Evolutionary conservation across 1,140 invertebrate genomes (phyloP).

Genomic region (Lordiphosa mommai): DNA sequence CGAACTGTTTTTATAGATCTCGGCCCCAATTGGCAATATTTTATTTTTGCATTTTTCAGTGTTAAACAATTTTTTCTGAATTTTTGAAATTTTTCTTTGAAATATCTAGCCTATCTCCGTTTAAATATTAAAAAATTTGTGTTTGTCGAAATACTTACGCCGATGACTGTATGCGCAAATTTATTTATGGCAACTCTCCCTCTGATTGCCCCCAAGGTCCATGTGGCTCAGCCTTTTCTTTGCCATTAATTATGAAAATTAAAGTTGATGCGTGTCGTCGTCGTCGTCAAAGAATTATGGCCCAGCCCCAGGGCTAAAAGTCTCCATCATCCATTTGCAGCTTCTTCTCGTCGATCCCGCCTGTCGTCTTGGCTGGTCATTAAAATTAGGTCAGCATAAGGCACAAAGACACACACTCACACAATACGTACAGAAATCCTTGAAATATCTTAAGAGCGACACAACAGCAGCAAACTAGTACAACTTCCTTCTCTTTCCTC

Average conservation of each 20-base stretch:
- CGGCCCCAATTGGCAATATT: no score
- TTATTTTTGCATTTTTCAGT: no score
- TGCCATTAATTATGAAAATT: constrained; percentile 74
- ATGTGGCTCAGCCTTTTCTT: constrained; percentile 17
- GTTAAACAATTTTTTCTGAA: no score
- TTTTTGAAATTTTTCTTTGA: no score
- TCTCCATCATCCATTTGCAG: constrained; percentile 4
- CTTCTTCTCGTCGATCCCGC: constrained; percentile 3
- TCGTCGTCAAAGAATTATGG: constrained; percentile 51
- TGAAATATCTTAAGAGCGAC: constrained; percentile 20
- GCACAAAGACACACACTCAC: constrained; percentile 12
- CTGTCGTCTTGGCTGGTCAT: constrained; percentile 39
- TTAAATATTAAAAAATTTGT: no score
- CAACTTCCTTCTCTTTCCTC: constrained; percentile 22
- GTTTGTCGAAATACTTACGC: no score
- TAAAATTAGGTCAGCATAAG: constrained; percentile 67
- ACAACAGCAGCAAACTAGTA: constrained; percentile 53
- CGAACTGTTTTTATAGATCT: no score
- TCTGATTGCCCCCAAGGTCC: constrained; percentile 10
- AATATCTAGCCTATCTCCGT: no score
- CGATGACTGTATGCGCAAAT: constrained; percentile 11
- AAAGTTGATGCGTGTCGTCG: constrained; percentile 66
- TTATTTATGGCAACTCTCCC: constrained; percentile 46
- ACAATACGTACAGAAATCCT: constrained; percentile 32
- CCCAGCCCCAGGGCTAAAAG: constrained; percentile 24